A percentile compares a stretch with the other conserved stretches of the same genome.
phyloP scores from a whole-genome alignment of 1,140 invertebrate genomes.

The Aphidius ervi region DNA sequence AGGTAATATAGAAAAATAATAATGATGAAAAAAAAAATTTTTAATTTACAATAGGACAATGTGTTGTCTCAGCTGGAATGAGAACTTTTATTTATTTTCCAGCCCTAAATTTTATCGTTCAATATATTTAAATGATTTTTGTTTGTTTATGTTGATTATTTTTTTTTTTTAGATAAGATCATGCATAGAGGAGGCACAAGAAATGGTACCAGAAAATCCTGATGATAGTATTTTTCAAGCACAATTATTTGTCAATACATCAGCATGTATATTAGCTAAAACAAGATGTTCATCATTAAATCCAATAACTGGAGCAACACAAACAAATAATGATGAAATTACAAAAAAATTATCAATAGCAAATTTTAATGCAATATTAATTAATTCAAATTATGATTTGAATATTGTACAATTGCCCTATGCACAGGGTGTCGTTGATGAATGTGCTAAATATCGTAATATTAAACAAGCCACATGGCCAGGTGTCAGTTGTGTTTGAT shows the following conservation, averaged over 20 bases:
- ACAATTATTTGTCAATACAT: constrained; percentile 41
- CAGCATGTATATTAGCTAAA: constrained; percentile 42
- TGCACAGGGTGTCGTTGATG: constrained; percentile 28
- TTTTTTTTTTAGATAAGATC: constrained; percentile 30
- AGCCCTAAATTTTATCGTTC: background rate
- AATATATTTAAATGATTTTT: background rate
- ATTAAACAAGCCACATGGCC: constrained; percentile 38
- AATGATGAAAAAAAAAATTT: too few relatives aligned
- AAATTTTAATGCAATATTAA: constrained; percentile 36
- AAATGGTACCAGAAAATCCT: constrained; percentile 28
- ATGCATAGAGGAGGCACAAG: constrained; percentile 34
- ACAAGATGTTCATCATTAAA: constrained; percentile 36
- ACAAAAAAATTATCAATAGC: constrained; percentile 32
- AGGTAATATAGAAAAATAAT: too few relatives aligned
- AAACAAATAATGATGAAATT: constrained; percentile 24
- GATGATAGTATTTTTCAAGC: constrained; percentile 29
- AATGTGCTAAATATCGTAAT: constrained; percentile 41
- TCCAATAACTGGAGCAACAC: constrained; percentile 39
- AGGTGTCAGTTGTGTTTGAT: constrained; percentile 29
- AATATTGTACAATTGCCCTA: constrained; percentile 43
- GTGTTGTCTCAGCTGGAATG: background rate
- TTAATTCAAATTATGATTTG: constrained; percentile 42
- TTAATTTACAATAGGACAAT: too few relatives aligned
- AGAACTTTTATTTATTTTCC: too few relatives aligned
- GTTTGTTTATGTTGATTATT: background rate